Evolutionary conservation across 2,888 invertebrate species (phyloP).

Genomic region (Exephanes ischioxanthus): DNA sequence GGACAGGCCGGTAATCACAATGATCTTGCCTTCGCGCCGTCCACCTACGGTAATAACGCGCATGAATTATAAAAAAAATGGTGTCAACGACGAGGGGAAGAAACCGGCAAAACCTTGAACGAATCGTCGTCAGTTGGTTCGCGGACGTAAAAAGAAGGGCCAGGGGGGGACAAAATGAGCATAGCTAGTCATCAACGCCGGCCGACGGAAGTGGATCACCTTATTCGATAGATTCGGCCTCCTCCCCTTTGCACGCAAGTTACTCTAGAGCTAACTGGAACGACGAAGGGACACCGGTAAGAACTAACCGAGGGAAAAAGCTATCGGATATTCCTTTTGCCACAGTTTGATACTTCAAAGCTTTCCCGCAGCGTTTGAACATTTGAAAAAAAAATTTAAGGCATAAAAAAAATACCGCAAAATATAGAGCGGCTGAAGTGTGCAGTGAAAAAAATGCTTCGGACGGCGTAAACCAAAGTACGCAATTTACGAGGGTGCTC

Average conservation of each 20-base stretch:
- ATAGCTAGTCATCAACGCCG: neutral
- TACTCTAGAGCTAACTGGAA: constrained; percentile 5
- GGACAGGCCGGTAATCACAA: constrained; percentile 27
- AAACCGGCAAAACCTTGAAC: neutral
- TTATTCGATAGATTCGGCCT: constrained; percentile 48
- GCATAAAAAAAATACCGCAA: neutral
- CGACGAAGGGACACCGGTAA: constrained; percentile 29
- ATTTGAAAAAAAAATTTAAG: neutral
- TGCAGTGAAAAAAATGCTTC: constrained; percentile 36
- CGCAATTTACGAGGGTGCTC: constrained; percentile 5
- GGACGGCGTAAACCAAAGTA: constrained; percentile 2
- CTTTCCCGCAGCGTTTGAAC: constrained; percentile 20
- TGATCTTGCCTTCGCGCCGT: constrained; percentile 7
- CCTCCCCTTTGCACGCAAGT: constrained; percentile 41
- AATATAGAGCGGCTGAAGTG: constrained; percentile 23
- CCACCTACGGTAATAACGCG: constrained; percentile 23
- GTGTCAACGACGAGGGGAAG: neutral
- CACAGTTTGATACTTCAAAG: constrained; percentile 41
- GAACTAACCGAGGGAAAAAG: constrained; percentile 22
- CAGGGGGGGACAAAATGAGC: neutral
- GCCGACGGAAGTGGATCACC: constrained; percentile 11
- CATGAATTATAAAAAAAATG: neutral
- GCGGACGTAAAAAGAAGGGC: neutral
- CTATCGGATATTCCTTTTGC: constrained; percentile 18
- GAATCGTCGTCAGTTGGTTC: neutral